A percentile compares a stretch with the other conserved stretches of the same genome.
Conservation (phyloP, 2,888 invertebrate species). For the Macrosiphum euphorbiae region DNA sequence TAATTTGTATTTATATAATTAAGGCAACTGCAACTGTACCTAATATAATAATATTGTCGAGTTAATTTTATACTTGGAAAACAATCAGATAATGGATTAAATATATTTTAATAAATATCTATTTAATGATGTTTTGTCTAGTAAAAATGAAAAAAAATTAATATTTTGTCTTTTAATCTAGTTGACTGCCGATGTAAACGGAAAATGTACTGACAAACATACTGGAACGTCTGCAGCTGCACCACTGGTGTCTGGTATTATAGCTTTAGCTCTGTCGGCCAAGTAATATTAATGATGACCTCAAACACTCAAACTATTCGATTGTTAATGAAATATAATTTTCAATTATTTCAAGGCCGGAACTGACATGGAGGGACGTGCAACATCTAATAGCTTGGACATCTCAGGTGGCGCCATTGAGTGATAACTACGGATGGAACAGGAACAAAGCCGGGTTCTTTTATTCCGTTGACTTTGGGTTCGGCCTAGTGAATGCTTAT, state of each 20-base stretch:
- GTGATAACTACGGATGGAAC: constrained; percentile 81
- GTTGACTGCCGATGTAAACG: constrained; percentile 88
- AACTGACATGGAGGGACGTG: constrained; percentile 90
- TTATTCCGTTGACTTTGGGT: constrained; percentile 87
- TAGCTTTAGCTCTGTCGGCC: constrained; percentile 87
- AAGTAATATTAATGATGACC: constrained; percentile 76
- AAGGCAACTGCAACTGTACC: not conserved
- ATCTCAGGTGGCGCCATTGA: constrained; percentile 81
- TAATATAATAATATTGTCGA: not conserved
- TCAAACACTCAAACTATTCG: not conserved
- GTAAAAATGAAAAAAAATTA: not conserved
- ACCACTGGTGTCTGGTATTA: constrained; percentile 91
- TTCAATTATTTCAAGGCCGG: constrained; percentile 75
- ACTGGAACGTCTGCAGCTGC: constrained; percentile 96
- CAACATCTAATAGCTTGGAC: constrained; percentile 92
- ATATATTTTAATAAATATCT: not conserved
- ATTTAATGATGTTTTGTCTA: not conserved
- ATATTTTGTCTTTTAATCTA: constrained; percentile 70
- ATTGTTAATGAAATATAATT: constrained; percentile 72
- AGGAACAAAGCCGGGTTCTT: constrained; percentile 85
- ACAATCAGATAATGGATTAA: not conserved
- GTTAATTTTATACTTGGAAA: not conserved
- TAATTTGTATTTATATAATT: not conserved
- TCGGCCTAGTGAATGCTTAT: constrained; percentile 88
- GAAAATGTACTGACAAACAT: constrained; percentile 87